Evolutionary conservation across 2,888 invertebrate genomes (phyloP), one percentile per base, ranked within the genome.

Genomic region (Carpatolechia fugitivella): DNA sequence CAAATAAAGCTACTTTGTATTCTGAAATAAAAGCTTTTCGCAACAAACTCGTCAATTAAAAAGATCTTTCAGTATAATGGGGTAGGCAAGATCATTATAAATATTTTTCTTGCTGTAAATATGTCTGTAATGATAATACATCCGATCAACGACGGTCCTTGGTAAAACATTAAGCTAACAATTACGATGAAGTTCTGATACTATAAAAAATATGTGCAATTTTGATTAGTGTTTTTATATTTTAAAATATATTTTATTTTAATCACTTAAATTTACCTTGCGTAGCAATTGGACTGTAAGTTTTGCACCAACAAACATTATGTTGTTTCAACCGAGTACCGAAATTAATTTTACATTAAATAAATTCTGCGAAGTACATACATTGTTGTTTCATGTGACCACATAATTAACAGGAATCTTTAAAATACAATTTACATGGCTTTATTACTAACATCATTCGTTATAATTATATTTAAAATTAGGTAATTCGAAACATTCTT

Each of bases 311-410:
- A 41, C 40, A 18, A 20, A 20, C 69, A 74, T 82, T 81, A 65
- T 80, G 79, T 82, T 83, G 68, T 76, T 72, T 76, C 5, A 70
- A 76, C 13, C 47, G 30, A 30, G 76, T 86, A 85, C 83, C 72
- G 72, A 75, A 78, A 80, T 77, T 81, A 63, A 80, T 81, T 84
- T 85, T 72, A 74, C 76, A 83, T 79, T 78, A 78, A 87, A 88
- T 83, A 82, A 85, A 85, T 80, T 83, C 71, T 80, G 82, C 80
- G 40, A 41, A 41, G 40, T 40, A 80, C 77, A 75, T 78, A 72
- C 58, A 59, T 58, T 50, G 33, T 31, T 48, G 31, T 48, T 48
- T 48, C 40, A 41, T 41, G 40, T 14, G 40, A 41, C 40, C 40
- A 41, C 40, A 41, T 10, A 18, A 41, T 41, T 41, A 41, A 41